Evolutionary conservation across 92 coral and sea anemone genomes (phyloP).

Genomic region (Palythoa heliodiscus): DNA sequence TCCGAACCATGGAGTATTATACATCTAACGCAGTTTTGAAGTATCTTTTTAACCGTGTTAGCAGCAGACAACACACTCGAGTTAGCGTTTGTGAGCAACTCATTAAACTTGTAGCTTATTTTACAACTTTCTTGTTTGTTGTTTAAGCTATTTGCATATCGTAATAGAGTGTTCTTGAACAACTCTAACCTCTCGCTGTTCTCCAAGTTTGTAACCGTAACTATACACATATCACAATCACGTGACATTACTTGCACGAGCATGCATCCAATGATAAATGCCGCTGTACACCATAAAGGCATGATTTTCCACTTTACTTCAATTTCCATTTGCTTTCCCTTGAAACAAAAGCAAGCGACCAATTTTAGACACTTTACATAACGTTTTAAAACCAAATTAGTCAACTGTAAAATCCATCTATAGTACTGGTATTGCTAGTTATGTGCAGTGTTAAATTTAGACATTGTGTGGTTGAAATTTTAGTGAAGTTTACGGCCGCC

Average conservation of each 20-base stretch:
- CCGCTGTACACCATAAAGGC: constrained; percentile 25
- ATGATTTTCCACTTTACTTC: constrained; percentile 3
- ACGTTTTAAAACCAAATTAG: too few species aligned
- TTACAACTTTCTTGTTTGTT: neutral
- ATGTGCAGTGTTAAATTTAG: too few species aligned
- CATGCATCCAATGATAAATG: neutral
- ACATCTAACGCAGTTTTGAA: neutral
- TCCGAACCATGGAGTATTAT: neutral
- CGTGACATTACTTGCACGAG: constrained; percentile 5
- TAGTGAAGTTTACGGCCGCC: too few species aligned
- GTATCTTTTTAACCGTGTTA: neutral
- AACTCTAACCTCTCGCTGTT: neutral
- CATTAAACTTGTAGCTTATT: constrained; percentile 28
- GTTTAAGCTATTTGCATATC: neutral
- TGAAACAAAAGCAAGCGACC: neutral
- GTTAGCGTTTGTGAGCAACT: neutral
- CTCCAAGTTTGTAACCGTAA: constrained; percentile 8
- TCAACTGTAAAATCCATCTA: too few species aligned
- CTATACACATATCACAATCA: constrained; percentile 10
- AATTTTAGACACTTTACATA: too few species aligned
- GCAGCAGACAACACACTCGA: constrained; percentile 12
- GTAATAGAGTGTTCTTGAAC: neutral
- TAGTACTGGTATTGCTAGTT: too few species aligned
- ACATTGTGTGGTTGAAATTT: too few species aligned
- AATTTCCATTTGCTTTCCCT: neutral